Conservation (phyloP, 2,888 invertebrate species). For the Eupithecia tripunctaria region DNA sequence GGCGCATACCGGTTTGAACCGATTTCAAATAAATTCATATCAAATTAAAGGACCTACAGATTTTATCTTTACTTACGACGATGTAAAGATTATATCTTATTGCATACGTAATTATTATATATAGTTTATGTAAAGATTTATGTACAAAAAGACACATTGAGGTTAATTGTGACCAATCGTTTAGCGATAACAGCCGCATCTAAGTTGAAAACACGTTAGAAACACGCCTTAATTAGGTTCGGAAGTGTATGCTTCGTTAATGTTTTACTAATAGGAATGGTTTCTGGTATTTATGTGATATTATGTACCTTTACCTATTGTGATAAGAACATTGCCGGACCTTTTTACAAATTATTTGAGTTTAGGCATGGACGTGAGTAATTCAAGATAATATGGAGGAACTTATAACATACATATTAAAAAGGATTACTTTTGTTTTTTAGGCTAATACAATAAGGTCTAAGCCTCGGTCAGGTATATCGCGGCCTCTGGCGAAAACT, state of each 20-base stretch:
- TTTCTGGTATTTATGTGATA: constrained; percentile 52
- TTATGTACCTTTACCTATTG: constrained; percentile 7
- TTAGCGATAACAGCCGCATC: constrained; percentile 73
- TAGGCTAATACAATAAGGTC: too few species aligned
- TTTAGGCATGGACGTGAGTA: not conserved
- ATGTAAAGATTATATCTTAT: constrained; percentile 15
- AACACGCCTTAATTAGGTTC: constrained; percentile 74
- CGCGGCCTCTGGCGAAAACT: too few species aligned
- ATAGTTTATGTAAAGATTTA: constrained; percentile 57
- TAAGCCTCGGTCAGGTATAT: too few species aligned
- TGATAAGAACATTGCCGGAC: constrained; percentile 15
- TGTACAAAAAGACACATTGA: constrained; percentile 66
- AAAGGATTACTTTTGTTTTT: too few species aligned
- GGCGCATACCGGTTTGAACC: not conserved
- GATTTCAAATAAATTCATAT: constrained; percentile 2
- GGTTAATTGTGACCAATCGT: constrained; percentile 74
- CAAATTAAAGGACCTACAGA: not conserved
- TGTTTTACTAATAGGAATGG: constrained; percentile 73
- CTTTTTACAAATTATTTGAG: not conserved
- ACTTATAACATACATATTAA: not conserved
- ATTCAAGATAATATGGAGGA: not conserved
- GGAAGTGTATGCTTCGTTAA: constrained; percentile 74
- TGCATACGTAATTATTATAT: constrained; percentile 19
- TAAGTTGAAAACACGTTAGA: constrained; percentile 45
- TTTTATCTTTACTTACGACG: constrained; percentile 6